Base-by-base conservation (phyloP, 2,113 vertebrate genomes). In the Abramis brama region DNA sequence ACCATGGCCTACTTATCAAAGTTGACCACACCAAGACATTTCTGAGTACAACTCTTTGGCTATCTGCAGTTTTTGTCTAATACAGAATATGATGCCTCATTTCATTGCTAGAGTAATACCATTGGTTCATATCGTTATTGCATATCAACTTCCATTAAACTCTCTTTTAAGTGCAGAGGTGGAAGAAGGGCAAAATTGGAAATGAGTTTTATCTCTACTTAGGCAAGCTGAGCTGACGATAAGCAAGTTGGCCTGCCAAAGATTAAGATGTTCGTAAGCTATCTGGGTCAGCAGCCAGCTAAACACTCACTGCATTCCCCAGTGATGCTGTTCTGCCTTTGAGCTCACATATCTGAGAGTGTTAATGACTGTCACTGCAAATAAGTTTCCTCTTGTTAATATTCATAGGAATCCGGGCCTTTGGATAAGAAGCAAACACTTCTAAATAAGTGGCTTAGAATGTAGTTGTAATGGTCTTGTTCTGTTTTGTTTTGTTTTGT, bases 271-370 rank as follows among this genome's bases (percentile, higher is more conserved):
- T 68, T 55, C 60, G 23, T 55, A 78, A 39, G 74, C 59, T 78
- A 85, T 85, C 59, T 85, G 62, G 75, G 75, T 85, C 75, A 85
- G 25, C 25, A 52, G 84, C 27, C 30, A 78, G 74, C 59, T 70
- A 55, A 55, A 85, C 84, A 85, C 27, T 23, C 27, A 52, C 83
- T 43, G 30, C 74, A 57, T 39, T 85, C 60, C 30, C 75, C 11
- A 77, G 71, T n/a, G 83, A 75, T 52, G 73, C 74, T 27, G 13
- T 19, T 77, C 57, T 77, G 39, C 73, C 59, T 64, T 57, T 79
- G 52, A 60, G 55, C 77, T 60, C 55, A 79, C 21, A 60, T 79
- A 79, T 60, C 52, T 79, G 33, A 79, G 33, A 79, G 55, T 57
- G 50, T 59, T 79, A 79, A 79, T 60, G 55, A 62, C 77, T 62